Conservation (phyloP, 2,888 invertebrate species). For the Ferdinandea cuprea region DNA sequence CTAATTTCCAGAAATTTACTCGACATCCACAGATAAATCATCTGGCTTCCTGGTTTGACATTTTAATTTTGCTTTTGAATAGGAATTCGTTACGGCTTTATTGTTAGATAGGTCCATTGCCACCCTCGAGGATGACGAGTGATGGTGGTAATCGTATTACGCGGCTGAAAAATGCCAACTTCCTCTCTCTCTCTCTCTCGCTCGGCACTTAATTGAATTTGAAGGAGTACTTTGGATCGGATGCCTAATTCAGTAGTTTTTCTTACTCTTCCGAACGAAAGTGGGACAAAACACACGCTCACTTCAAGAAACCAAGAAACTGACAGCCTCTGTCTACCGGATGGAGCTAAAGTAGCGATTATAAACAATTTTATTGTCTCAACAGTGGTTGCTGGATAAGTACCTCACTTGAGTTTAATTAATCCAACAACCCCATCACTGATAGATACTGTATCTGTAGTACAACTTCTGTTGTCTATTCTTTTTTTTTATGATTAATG, state of each 20-base stretch:
- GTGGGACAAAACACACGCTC: conserved; percentile 4
- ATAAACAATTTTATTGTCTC: conserved; percentile 48
- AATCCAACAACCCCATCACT: conserved; percentile 42
- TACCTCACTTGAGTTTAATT: conserved; percentile 58
- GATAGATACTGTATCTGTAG: conserved; percentile 18
- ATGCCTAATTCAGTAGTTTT: not conserved
- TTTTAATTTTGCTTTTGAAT: conserved; percentile 47
- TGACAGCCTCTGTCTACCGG: conserved; percentile 22
- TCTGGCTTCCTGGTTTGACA: conserved; percentile 39
- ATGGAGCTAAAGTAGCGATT: conserved; percentile 45
- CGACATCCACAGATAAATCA: not conserved
- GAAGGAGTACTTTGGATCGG: conserved; percentile 58
- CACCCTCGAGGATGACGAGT: too few species aligned
- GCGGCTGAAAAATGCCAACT: conserved; percentile 19
- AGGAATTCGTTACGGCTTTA: conserved; percentile 36
- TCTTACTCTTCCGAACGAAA: not conserved
- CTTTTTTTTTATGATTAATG: conserved; percentile 66
- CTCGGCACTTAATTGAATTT: conserved; percentile 47
- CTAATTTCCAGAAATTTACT: conserved; percentile 1
- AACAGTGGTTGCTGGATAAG: conserved; percentile 34
- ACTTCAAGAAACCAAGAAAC: conserved; percentile 18
- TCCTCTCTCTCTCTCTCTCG: conserved; percentile 19
- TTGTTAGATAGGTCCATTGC: not conserved
- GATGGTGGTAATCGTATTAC: conserved; percentile 40
- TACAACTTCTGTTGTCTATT: conserved; percentile 11